Base-by-base conservation (phyloP, 2,797 vertebrate species). In the Coilia nasus region DNA sequence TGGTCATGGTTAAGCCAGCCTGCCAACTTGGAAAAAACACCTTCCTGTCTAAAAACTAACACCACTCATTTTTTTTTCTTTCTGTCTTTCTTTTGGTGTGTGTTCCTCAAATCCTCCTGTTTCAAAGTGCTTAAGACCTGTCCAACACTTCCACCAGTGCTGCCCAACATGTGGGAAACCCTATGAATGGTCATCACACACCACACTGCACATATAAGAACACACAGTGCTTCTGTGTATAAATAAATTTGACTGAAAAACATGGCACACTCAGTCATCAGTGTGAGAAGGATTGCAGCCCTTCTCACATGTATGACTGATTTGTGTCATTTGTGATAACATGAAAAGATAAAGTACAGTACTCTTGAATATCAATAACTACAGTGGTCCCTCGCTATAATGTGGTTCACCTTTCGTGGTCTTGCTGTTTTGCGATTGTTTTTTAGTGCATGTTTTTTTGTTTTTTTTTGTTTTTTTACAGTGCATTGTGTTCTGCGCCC, bases 1-100 rank as follows among this genome's bases (percentile, higher is more conserved):
- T 93, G 95, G 94, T 47, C 46, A 47, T 47, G 46, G 46, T n/a
- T 7, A 78, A 78, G 35, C 71, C 71, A 78, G 71, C 71, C 71
- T 78, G 71, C 71, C 6, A 31, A 78, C 71, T 78, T 78, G 71
- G 71, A 78, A 78, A 31, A 3, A 44, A 31, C 71, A 41, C 35
- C 35, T 44, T 44, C 81, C 28, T 23, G 47, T 75, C 19, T 11
- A 54, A 78, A 78, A 44, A 78, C 71, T 78, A 78, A 78, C 71
- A 78, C 71, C 71, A 41, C 71, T 44, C 17, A 1, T 44, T 78
- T 78, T 78, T 78, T 78, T 15, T 15, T 67, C 5, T 17, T 44
- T 75, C 67, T 21, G 2, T 44, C 19, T n/a, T 21, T 78, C 19
- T 78, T 44, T 41, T 78, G 31, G 67, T 78, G 71, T 41, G 35